phyloP scores from a whole-genome alignment of 2,797 vertebrate species.

The Potorous gilbertii region DNA sequence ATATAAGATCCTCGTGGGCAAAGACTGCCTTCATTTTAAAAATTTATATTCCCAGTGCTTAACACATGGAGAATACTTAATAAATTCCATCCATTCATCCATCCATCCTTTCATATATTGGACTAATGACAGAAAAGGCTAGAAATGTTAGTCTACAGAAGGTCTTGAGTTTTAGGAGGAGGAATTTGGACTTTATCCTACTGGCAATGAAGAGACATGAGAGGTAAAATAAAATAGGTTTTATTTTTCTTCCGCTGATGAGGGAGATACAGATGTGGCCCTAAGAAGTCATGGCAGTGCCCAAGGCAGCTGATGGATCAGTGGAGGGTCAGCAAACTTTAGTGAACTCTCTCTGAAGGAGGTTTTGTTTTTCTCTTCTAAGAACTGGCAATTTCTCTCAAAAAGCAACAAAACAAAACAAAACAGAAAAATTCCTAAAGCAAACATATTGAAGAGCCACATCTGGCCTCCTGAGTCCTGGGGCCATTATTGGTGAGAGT shows the following conservation, averaged over 20 bases:
- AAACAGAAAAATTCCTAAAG: neutral
- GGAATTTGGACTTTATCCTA: neutral
- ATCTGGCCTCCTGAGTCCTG: slow-evolving; percentile 51
- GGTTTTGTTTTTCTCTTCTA: neutral
- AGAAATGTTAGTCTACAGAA: neutral
- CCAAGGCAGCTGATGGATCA: neutral
- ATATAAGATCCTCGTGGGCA: neutral
- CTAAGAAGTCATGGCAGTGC: neutral
- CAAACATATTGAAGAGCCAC: slow-evolving; percentile 35
- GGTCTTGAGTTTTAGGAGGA: neutral
- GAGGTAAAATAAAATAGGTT: neutral
- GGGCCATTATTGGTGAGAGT: slow-evolving; percentile 1
- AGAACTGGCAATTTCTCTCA: slow-evolving; percentile 33
- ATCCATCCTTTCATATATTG: neutral
- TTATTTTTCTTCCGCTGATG: neutral
- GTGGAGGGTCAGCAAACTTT: neutral
- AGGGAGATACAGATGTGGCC: neutral
- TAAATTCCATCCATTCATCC: neutral
- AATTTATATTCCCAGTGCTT: neutral
- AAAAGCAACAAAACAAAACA: slow-evolving; percentile 48
- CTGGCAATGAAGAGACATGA: neutral
- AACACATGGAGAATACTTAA: neutral
- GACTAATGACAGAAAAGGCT: neutral
- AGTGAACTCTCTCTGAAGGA: neutral
- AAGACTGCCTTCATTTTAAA: neutral